Evolutionary conservation across 2,888 invertebrate species (phyloP), one percentile per base, ranked within the genome.

Genomic region (Allolobophora icterica): DNA sequence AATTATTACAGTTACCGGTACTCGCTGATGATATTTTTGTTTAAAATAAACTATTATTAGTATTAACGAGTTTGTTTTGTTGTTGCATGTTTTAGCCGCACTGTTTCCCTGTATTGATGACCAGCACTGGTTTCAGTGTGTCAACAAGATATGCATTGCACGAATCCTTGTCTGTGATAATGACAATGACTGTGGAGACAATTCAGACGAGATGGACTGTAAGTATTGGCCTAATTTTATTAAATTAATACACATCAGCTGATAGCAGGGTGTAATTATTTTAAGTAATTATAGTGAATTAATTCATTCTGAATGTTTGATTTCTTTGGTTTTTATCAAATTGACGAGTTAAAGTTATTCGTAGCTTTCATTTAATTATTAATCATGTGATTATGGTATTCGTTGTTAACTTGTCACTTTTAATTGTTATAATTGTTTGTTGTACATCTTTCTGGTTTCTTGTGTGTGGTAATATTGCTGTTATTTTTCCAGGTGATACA

Each of bases 41-140:
- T 71, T n/a, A 30, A 71, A 8, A 71, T n/a, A n/a, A 71, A 13
- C 71, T n/a, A 8, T 52, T 52, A 52, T 6, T 71, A 71, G n/a
- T 71, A 71, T 71, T 71, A 71, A 11, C 8, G n/a, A 71, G 71
- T 71, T 71, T 13, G 8, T 87, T 87, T 34, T 87, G 33, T 87
- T 87, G 87, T 17, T 84, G 1, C 19, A 35, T 35, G 34, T 87
- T 87, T 34, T 87, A 87, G 87, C 35, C 24, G 34, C 35, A 30
- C 38, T 87, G 38, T 34, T 87, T 87, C 35, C 87, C 87, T 87
- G 87, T 35, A 38, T 35, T 87, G 87, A 87, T 35, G 87, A 87
- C 87, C 87, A 87, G 34, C 87, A 38, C 87, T 87, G 87, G 92
- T 95, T 95, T 92, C 94, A 94, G 35, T 97, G 97, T 95, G 95